Evolutionary conservation across 2,797 vertebrate species (phyloP), one percentile per base, ranked within the genome.

Genomic region (Luscinia megarhynchos): DNA sequence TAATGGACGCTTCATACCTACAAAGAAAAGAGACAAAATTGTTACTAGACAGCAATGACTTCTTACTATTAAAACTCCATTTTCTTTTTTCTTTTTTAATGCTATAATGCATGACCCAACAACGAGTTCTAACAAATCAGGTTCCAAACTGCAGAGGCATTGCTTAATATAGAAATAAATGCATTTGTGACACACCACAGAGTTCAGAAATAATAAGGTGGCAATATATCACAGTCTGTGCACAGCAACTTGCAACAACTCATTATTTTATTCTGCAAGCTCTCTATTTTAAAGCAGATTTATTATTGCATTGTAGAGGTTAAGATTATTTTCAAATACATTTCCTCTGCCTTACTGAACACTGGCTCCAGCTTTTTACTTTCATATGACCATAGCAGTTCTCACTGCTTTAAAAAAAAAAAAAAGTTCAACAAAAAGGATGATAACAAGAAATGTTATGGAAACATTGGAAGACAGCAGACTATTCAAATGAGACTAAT

Each of bases 1-100:
- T 97, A 98, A 95, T 10, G 98, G 98, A 58, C 94, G 97, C 93
- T 98, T 98, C 98, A 98, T 98, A 91, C 96, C 98, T 99, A 78
- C 58, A 95, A 93, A 96, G 86, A 22, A 53, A 67, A 72, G 15
- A 75, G 41, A 51, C 12, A 75, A 32, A 89, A 72, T 20, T 58
- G 13, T 92, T 72, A 70, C 36, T 43, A 80, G n/a, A 79, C 38
- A 41, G 46, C 11, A 68, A 82, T 3, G 12, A 86, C 63, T 24
- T 5, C 26, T 62, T 68, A 53, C 12, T 68, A 50, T 59, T 59
- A 84, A 75, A 80, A 54, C 18, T 41, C 20, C 8, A 14, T 77
- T 93, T 89, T 86, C 16, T 22, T 91, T 51, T 77, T 59, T 38
- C 34, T 38, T 12, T 59, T 18, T 27, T 53, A 94, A 70, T 58